Evolutionary conservation across 2,113 vertebrate species (phyloP).

Genomic region (Sus scrofa): DNA sequence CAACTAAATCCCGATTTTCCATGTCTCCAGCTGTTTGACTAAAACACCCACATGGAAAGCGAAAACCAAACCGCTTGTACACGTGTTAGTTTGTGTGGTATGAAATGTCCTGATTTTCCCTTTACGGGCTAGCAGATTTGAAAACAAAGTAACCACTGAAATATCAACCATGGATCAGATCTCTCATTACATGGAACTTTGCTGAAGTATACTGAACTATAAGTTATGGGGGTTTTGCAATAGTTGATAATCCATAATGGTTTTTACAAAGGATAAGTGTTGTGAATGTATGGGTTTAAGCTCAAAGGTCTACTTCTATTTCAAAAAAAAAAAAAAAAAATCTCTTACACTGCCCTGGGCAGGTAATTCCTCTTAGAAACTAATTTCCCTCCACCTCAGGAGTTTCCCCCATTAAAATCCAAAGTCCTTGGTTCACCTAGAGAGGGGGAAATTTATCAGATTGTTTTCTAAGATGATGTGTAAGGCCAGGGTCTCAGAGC

Average conservation of each 20-base stretch:
- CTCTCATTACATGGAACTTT: background rate
- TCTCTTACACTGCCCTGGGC: background rate
- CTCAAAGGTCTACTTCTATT: background rate
- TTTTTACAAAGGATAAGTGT: conserved; percentile 33
- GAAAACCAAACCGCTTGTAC: background rate
- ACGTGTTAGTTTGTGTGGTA: background rate
- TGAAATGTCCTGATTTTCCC: background rate
- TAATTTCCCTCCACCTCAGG: background rate
- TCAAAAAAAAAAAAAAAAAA: background rate
- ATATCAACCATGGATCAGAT: background rate
- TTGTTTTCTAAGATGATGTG: background rate
- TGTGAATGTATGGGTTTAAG: background rate
- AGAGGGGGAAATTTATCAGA: background rate
- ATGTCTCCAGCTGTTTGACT: background rate
- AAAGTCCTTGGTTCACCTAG: background rate
- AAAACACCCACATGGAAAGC: background rate
- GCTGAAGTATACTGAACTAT: background rate
- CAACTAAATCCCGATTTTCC: background rate
- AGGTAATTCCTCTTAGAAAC: background rate
- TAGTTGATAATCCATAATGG: background rate
- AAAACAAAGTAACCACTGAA: background rate
- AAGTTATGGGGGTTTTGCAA: background rate
- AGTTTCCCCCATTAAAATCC: background rate
- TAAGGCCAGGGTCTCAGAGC: background rate
- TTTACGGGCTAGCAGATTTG: background rate